Evolutionary conservation across 2,888 invertebrate species (phyloP), one percentile per base, ranked within the genome.

Genomic region (Azorinus chamasolen): DNA sequence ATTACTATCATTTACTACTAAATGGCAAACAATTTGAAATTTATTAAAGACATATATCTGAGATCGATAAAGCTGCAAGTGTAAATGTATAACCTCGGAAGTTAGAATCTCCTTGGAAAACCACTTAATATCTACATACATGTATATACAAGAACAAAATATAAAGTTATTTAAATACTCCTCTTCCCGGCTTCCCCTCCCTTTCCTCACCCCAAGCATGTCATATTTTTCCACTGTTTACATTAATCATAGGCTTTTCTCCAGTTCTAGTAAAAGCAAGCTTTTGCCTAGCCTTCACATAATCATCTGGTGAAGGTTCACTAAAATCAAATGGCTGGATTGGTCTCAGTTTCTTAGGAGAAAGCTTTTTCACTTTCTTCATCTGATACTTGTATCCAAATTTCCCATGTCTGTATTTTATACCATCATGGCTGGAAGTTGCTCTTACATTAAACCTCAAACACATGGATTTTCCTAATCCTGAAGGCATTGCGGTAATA

Each of bases 291-390:
- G 73, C 54, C 79, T 87, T 93, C 62, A 95, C 94, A 64, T 93
- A 83, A 89, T 94, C 95, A 92, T 95, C 95, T 12, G 95, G 95
- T 0, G 95, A 96, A 1, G 94, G 94, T 46, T 93, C 93, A 37
- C 94, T 92, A 92, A 96, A 96, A 77, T 94, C 93, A 92, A 95
- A 96, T 51, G 89, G 79, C 18, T 53, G 61, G 12, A 89, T 76
- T n/a, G 70, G 53, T 6, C 73, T 66, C 46, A 69, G 6, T 16
- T 72, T 37, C 12, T 50, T 37, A 45, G 45, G 54, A 20, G 48
- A 58, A 8, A 22, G 39, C 20, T 32, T 48, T 18, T 61, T 62
- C 8, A 64, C 27, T 20, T 62, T 51, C 57, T 73, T 79, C 20
- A 61, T 75, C 70, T 89, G 89, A 14, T 59, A 62, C 12, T 43